Percentiles rank a stretch among this genome's conserved stretches.
Conservation (phyloP, 2,113 vertebrate genomes). For the Rhinoptilus africanus region DNA sequence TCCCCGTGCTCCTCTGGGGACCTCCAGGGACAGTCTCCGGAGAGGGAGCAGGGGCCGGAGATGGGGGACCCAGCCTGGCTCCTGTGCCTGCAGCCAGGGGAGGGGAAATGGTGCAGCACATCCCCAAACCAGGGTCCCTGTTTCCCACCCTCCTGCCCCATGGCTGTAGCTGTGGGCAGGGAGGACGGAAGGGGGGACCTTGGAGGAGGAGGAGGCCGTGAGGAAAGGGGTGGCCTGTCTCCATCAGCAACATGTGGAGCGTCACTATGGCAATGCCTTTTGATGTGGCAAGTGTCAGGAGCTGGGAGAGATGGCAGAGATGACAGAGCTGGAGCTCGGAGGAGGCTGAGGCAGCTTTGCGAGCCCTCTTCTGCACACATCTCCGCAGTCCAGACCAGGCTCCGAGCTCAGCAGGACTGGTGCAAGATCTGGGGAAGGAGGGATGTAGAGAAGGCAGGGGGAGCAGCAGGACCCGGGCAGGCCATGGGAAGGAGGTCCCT, state of each 20-base stretch:
- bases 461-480: neutral
- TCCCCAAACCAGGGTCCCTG: rapidly evolving
- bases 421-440: neutral
- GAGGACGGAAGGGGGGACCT: neutral
- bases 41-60: neutral
- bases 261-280: slow-evolving; percentile 70
- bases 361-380: neutral
- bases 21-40: neutral
- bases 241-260: slow-evolving; percentile 56
- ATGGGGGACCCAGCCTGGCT: neutral
- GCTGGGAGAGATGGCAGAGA: neutral
- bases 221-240: neutral
- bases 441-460: neutral
- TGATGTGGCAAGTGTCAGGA: slow-evolving; percentile 68
- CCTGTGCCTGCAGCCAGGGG: neutral
- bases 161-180: neutral
- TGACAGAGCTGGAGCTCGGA: neutral
- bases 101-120: neutral
- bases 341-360: slow-evolving; percentile 47
- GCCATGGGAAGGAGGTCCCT: neutral
- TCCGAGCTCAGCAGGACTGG: neutral
- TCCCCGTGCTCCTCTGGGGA: neutral
- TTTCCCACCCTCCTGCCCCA: neutral
- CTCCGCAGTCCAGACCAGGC: neutral
- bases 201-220: neutral